Evolutionary conservation across 2,113 vertebrate genomes (phyloP), one percentile per base, ranked within the genome.

Genomic region (Columba janthina): DNA sequence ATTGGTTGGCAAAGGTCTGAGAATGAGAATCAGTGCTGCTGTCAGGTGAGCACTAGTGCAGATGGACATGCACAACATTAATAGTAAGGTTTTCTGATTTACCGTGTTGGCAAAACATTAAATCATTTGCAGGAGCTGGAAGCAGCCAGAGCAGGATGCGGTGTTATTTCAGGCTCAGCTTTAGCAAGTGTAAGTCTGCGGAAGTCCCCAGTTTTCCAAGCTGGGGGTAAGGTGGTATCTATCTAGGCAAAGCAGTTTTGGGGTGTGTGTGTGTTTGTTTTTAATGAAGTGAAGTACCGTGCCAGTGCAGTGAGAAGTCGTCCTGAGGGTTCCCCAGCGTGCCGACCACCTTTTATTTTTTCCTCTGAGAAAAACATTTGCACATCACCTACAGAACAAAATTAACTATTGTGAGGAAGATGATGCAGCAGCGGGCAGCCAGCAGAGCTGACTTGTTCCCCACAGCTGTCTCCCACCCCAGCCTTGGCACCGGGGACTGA

Each of bases 381-480:
- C 1, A 0, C 1, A 5, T 21, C 10, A 28, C 19, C 16, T 40
- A 29, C 25, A 77, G 32, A 66, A 34, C 61, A 18, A 31, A 48
- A 42, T 31, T 0, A 51, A 51, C 21, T 8, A 8, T 12, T 11
- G 11, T 22, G 29, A 70, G 44, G 70, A 50, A 44, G 74, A 3
- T 14, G 70, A 11, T 20, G 50, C 0, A 54, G 66, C 8, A 85
- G 42, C 53, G 9, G 5, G 24, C 51, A 58, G 51, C 6, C 40
- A 67, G 29, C 25, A 28, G 79, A 36, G 12, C 28, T 42, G 50
- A 7, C 12, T 5, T 0, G 3, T 14, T 56, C 28, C 4, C 58
- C 16, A 1, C 0, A 4, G 28, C 32, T 61, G 28, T 16, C 8
- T 26, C 38, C 54, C 14, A 2, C 11, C 38, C 38, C 38, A 38